phyloP scores from a whole-genome alignment of 2,797 vertebrate species.

The Rhodeus uyekii region DNA sequence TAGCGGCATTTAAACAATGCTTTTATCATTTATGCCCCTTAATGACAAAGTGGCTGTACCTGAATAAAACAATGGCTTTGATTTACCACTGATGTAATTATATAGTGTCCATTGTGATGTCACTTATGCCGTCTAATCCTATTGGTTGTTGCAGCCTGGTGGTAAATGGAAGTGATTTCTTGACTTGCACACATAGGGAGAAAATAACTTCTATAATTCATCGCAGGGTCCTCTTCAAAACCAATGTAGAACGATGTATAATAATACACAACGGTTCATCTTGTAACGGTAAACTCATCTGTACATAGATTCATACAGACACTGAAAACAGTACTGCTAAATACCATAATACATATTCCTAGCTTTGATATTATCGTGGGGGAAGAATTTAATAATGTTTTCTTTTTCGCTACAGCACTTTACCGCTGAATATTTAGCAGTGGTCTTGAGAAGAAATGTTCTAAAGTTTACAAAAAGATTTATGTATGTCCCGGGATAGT shows the following conservation, averaged over 20 bases:
- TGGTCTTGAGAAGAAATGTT: slow-evolving; percentile 39
- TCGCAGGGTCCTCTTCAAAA: neutral
- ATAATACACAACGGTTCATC: slow-evolving; percentile 13
- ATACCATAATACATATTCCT: neutral
- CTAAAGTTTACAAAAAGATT: slow-evolving; percentile 55
- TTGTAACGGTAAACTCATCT: slow-evolving; percentile 28
- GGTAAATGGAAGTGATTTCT: neutral
- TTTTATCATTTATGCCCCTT: slow-evolving; percentile 1
- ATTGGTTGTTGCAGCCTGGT: neutral
- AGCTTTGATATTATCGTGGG: slow-evolving; percentile 19
- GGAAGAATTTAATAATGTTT: slow-evolving; percentile 17
- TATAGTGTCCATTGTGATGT: neutral
- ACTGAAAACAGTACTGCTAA: slow-evolving; percentile 2
- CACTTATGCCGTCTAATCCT: neutral
- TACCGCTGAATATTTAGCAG: slow-evolving; percentile 56
- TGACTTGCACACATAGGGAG: slow-evolving; percentile 13
- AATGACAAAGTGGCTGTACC: neutral
- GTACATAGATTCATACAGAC: slow-evolving; percentile 40
- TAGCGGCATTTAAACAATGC: neutral
- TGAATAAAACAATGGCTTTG: neutral
- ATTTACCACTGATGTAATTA: neutral
- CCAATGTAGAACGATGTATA: neutral
- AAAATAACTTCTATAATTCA: neutral
- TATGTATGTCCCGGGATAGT: slow-evolving; percentile 9
- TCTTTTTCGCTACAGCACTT: slow-evolving; percentile 72